A percentile compares a stretch with the other conserved stretches of the same genome.
These are phyloP conservation scores for Ischnura elegans DNA, from an alignment of 2,888 invertebrate genomes.

Conservation along the genomic window DNA sequence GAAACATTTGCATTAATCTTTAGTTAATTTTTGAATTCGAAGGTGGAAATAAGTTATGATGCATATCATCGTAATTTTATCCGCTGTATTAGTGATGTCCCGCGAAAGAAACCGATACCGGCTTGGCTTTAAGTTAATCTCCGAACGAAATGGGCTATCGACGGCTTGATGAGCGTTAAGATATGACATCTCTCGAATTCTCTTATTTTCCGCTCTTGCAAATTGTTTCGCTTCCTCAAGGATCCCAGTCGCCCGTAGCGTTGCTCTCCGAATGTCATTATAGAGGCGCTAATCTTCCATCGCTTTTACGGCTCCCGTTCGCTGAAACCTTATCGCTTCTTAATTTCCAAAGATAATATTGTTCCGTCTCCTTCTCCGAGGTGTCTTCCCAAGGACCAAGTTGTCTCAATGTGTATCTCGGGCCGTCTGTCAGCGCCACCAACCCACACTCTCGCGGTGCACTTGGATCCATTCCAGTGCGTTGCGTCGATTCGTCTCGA, in stretches of 20 bases:
- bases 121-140: too few species aligned
- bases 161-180: neutral
- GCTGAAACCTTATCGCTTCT: constrained; percentile 11
- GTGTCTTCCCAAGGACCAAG: too few species aligned
- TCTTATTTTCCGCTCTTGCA: neutral
- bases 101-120: too few species aligned
- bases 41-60: too few species aligned
- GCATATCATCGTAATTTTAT: too few species aligned
- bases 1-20: too few species aligned
- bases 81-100: too few species aligned
- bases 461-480: neutral
- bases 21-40: too few species aligned
- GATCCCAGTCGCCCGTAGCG: neutral
- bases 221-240: neutral
- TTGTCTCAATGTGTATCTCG: neutral
- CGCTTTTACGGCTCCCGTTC: neutral
- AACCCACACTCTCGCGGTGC: neutral
- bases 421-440: neutral
- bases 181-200: neutral
- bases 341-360: constrained; percentile 9
- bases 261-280: neutral
- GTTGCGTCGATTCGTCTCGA: neutral
- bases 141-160: too few species aligned
- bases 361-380: too few species aligned
- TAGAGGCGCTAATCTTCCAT: neutral